Base-by-base conservation (phyloP, 2,888 invertebrate species). In the Tenthredo livida region DNA sequence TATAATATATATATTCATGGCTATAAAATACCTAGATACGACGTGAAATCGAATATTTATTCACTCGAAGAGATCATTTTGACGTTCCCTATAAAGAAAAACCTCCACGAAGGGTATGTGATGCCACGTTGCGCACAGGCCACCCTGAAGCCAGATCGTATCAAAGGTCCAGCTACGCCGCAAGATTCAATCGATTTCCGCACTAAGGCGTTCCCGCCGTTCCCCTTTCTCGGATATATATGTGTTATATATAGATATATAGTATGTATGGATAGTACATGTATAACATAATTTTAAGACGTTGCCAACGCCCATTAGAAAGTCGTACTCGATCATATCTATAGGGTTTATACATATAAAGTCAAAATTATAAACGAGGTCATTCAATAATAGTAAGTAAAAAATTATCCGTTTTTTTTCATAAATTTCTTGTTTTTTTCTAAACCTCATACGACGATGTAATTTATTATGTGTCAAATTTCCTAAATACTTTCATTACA, bases 131-230 rank as follows among this genome's bases (percentile, higher is more conserved):
- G 50, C 50, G 77, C 77, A 54, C 72, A 43, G 29, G 54, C 77
- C 29, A 77, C 54, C 17, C 77, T 6, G 17, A 43, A 54, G 77
- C 50, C 50, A 29, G 54, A 54, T 77, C 77, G 50, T 77, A 54
- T 54, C 47, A 33, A 77, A 77, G 77, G 77, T 77, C 77, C 77
- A 77, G 54, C 77, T 77, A 77, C 77, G 77, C 77, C 50, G 77
- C 77, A 77, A 33, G 77, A 50, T 77, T 77, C 77, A 33, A 77
- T 77, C 77, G 77, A 77, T 77, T 77, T 77, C 77, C 77, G 77
- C 77, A 77, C 77, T 40, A 77, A 77, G 77, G 77, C 77, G 77
- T 77, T 77, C 47, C 77, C 54, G 54, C 72, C 72, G 72, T 77
- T 40, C 50, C 77, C 77, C 77, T 29, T 73, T 73, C 72, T 25